Percentiles rank a stretch among this genome's conserved stretches.
These are phyloP conservation scores for Burhinus oedicnemus DNA, from an alignment of 2,113 vertebrate species.

Conservation along the genomic window DNA sequence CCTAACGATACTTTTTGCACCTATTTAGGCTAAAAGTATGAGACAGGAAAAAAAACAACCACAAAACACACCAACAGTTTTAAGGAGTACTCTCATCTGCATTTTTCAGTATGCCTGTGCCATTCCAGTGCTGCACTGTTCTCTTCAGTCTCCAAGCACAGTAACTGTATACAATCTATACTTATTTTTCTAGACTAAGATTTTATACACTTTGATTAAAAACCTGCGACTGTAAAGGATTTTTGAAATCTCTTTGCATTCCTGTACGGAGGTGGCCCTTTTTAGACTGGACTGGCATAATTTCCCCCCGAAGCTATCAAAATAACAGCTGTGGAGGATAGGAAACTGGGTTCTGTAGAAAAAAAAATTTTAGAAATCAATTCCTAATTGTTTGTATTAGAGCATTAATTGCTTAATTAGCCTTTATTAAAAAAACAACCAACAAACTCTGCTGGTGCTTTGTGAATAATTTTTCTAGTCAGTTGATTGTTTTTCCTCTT, in stretches of 20 bases:
- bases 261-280: not conserved
- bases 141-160: constrained; percentile 59
- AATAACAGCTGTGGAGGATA: not conserved
- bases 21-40: not conserved
- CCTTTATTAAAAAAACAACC: constrained; percentile 51
- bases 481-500: not conserved
- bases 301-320: not conserved
- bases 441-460: constrained; percentile 22
- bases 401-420: constrained; percentile 51
- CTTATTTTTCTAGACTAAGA: constrained; percentile 81
- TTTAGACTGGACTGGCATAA: not conserved
- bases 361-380: constrained; percentile 29
- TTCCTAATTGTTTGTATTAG: constrained; percentile 42
- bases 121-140: not conserved
- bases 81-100: not conserved
- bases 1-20: not conserved
- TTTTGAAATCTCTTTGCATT: constrained; percentile 27
- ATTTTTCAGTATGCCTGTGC: constrained; percentile 54
- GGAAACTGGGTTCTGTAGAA: constrained; percentile 18
- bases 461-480: constrained; percentile 59
- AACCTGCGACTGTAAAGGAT: constrained; percentile 2
- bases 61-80: not conserved
- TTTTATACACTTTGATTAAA: constrained; percentile 74
- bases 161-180: constrained; percentile 73
- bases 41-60: not conserved